Base-by-base conservation (phyloP, 2,888 invertebrate species). In the Gortyna flavago region DNA sequence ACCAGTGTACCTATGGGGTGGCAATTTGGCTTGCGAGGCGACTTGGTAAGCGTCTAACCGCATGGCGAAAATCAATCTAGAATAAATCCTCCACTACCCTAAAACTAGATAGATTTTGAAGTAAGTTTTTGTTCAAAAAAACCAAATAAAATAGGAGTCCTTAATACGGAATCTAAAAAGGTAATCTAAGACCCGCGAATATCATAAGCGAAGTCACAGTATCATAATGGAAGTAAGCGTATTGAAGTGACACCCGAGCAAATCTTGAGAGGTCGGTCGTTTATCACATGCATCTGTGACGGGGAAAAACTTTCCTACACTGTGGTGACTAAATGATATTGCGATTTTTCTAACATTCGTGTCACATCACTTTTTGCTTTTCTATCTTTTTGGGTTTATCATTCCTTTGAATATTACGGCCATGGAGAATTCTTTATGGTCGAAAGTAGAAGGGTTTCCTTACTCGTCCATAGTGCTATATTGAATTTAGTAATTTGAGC, bases 261-360 rank as follows among this genome's bases (percentile, higher is more conserved):
- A 84, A 83, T 88, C 86, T 77, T 83, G 79, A 83, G 84, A 83
- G 81, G 88, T 80, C 79, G 91, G 85, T 93, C 94, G 92, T 94
- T 94, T 92, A 94, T 95, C 94, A 93, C 93, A 89, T 93, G 93
- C 93, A 95, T 93, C 94, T 93, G 93, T 91, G 92, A 88, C 91
- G 86, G 87, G 85, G 88, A 92, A 93, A 93, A 93, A 94, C 89
- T 91, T 91, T 84, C 88, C 83, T 88, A 87, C 85, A 90, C 90
- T 80, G 88, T 87, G 89, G 90, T 89, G 90, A 92, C 94, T 94
- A 91, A 93, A 94, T 95, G 94, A 94, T 94, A 94, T 93, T 93
- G 93, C 93, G 91, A 94, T 94, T 93, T 93, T 89, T 89, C 86
- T 88, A 84, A 84, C 87, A 86, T 84, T 89, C 84, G 85, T 89